These are phyloP conservation scores for Sceloporus undulatus DNA, from an alignment of 2,113 vertebrate species.

Conservation along the genomic window DNA sequence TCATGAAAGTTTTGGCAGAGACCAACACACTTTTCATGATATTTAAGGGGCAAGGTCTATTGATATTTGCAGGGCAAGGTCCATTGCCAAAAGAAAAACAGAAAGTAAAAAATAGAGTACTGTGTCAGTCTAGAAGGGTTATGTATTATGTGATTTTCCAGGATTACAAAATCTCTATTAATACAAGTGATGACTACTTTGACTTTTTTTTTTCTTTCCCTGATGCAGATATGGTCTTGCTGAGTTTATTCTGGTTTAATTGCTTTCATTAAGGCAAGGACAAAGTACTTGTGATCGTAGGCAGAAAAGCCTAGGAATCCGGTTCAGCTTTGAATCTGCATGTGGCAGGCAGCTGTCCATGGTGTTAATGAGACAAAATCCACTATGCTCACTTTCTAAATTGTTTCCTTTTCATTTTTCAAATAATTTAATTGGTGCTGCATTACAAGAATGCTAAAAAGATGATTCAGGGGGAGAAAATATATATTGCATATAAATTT, in stretches of 20 bases:
- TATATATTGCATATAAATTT: neutral
- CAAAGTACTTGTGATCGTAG: slow-evolving; percentile 6
- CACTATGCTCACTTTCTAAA: slow-evolving; percentile 55
- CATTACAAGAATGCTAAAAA: slow-evolving; percentile 48
- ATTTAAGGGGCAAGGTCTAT: too few species aligned
- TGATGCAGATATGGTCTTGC: neutral
- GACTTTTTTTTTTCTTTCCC: too few species aligned
- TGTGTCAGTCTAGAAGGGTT: too few species aligned
- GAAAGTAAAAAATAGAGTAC: too few species aligned
- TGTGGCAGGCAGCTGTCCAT: slow-evolving; percentile 60
- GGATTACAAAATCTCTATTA: neutral
- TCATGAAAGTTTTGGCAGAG: too few species aligned
- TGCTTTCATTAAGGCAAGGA: accelerated
- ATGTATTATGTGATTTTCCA: neutral
- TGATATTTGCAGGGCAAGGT: too few species aligned
- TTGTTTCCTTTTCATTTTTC: slow-evolving; percentile 59
- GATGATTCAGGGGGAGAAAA: slow-evolving; percentile 36
- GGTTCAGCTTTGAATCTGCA: slow-evolving; percentile 19
- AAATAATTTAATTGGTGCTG: slow-evolving; percentile 50
- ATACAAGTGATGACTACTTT: neutral
- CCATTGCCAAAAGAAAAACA: too few species aligned
- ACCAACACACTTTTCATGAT: too few species aligned
- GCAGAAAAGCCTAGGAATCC: neutral
- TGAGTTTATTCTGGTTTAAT: accelerated
- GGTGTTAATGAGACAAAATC: slow-evolving; percentile 61